Evolutionary conservation across 2,888 invertebrate genomes (phyloP), one percentile per base, ranked within the genome.

Genomic region (Cryptophagus acutangulus): DNA sequence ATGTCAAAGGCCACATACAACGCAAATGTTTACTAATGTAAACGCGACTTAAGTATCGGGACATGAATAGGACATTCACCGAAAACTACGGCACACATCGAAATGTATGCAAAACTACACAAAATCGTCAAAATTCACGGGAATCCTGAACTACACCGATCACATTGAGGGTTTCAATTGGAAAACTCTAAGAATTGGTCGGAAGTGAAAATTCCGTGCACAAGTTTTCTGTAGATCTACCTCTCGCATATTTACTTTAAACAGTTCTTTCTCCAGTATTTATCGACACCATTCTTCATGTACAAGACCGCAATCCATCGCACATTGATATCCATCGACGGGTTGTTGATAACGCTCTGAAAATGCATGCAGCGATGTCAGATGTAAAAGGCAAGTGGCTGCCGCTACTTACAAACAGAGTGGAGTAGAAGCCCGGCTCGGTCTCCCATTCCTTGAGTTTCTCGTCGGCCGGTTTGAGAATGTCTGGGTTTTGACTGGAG

Each of bases 271-370:
- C 94, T 79, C 95, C 95, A 95, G 62, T 91, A 92, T 41, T 83
- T 81, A 55, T 93, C 93, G 2, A 95, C 81, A 1, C 94, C 94
- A 72, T 93, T 95, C 68, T 96, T 96, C 58, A 94, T 83, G 67
- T 86, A 94, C 61, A 95, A 78, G 17, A 90, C 85, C 10, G 94
- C 92, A 67, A 94, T 79, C 87, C 91, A 93, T 52, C 95, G 77
- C 0, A 92, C 85, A 70, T 90, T 89, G 9, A 84, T 74, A 61
- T 87, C 86, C 50, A 89, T 74, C 35, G 79, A 74, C 67, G 85
- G 82, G 66, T 87, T 83, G 38, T 82, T 79, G 48, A 89, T 81
- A 58, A 87, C 75, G 59, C 77, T 81, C 88, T 89, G 69, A 41
- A 73, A 73, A 53, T 15, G 5, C n/a, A 38, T 10, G 57, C 52